phyloP scores from a whole-genome alignment of 2,113 vertebrate species.

The Lamprotornis superbus region DNA sequence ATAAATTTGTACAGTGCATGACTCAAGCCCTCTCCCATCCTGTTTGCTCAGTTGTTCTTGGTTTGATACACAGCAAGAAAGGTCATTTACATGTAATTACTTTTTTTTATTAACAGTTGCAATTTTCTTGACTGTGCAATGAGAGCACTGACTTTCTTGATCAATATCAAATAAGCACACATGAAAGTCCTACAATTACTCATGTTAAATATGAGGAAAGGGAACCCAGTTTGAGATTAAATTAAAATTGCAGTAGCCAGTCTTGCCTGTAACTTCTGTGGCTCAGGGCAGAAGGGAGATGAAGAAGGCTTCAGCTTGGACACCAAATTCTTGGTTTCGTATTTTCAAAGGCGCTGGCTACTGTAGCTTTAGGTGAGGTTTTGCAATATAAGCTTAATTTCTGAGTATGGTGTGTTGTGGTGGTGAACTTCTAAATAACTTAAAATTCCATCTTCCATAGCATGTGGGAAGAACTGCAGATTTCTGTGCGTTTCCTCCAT shows the following conservation, averaged over 20 bases:
- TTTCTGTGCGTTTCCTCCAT: neutral
- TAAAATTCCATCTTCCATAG: neutral
- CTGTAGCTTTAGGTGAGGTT: neutral
- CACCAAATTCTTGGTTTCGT: rapidly evolving
- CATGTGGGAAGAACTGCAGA: neutral
- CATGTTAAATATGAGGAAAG: neutral
- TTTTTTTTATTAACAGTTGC: neutral
- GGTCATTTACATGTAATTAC: neutral
- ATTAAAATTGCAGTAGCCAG: neutral
- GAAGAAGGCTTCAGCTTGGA: neutral
- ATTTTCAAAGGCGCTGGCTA: neutral
- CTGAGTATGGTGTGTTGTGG: neutral
- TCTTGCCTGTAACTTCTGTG: neutral
- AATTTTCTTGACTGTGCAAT: neutral
- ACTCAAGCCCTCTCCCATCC: neutral
- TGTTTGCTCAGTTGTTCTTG: neutral
- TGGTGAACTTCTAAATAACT: neutral
- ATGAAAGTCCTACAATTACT: neutral
- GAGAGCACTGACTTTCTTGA: neutral
- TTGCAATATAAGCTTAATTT: neutral
- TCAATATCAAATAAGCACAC: neutral
- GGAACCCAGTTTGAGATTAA: neutral
- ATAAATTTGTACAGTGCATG: neutral
- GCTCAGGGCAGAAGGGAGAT: neutral
- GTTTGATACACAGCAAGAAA: neutral